Evolutionary conservation across 1,140 invertebrate genomes (phyloP).

Genomic region (Drosophila sulfurigaster): DNA sequence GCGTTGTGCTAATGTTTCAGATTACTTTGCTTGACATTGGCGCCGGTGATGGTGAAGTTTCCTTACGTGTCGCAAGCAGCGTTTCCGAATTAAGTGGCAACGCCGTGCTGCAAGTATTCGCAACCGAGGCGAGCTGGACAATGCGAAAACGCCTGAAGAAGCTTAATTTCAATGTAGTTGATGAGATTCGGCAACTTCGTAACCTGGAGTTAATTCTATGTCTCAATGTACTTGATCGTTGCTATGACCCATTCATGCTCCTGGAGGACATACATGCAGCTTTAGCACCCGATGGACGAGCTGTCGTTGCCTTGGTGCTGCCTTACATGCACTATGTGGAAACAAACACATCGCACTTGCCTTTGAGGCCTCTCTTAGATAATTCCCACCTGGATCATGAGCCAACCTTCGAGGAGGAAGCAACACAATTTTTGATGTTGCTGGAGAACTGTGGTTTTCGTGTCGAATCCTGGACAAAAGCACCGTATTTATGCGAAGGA

Average conservation of each 20-base stretch:
- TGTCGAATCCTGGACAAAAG: constrained; percentile 91
- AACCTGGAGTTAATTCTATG: constrained; percentile 89
- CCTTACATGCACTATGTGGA: constrained; percentile 96
- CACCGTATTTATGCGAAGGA: constrained; percentile 97
- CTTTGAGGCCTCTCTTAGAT: constrained; percentile 74
- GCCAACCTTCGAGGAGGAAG: constrained; percentile 79
- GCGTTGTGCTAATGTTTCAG: constrained; percentile 22
- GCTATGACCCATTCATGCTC: constrained; percentile 91
- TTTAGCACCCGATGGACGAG: constrained; percentile 89
- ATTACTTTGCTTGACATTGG: constrained; percentile 91
- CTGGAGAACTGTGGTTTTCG: constrained; percentile 87
- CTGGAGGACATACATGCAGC: constrained; percentile 88
- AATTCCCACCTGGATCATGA: constrained; percentile 42
- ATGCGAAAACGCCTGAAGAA: constrained; percentile 90
- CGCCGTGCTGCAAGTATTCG: constrained; percentile 90
- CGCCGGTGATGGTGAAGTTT: constrained; percentile 95
- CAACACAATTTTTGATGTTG: constrained; percentile 72
- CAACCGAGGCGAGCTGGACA: constrained; percentile 93
- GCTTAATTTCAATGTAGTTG: constrained; percentile 88
- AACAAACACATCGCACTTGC: constrained; percentile 85
- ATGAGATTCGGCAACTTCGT: constrained; percentile 64
- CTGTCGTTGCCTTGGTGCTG: constrained; percentile 93
- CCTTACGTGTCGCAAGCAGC: constrained; percentile 88
- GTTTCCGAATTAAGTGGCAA: constrained; percentile 59
- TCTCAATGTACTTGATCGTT: constrained; percentile 95